Percentiles rank a stretch among this genome's conserved stretches.
These are phyloP conservation scores for Heliconius sara DNA, from an alignment of 2,888 invertebrate species.

Conservation along the genomic window DNA sequence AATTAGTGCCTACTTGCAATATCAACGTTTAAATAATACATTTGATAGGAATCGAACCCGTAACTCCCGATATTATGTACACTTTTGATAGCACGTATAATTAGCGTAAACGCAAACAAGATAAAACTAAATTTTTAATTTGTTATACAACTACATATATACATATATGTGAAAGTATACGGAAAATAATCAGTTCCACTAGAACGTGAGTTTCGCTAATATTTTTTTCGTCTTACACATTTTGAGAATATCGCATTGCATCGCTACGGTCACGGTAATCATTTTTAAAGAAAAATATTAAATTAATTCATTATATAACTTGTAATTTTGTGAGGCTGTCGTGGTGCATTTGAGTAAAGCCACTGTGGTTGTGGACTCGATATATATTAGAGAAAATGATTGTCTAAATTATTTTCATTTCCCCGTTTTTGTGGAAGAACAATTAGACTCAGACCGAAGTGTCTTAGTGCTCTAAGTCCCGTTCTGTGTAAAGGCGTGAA, in stretches of 20 bases:
- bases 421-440: too few relatives aligned
- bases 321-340: too few relatives aligned
- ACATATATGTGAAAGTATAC: conserved; percentile 16
- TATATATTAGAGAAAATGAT: too few relatives aligned
- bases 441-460: too few relatives aligned
- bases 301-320: neutral
- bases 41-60: neutral
- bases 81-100: neutral
- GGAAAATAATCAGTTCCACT: conserved; percentile 30
- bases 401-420: too few relatives aligned
- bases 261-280: neutral
- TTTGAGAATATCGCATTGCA: conserved; percentile 4
- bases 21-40: neutral
- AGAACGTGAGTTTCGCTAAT: neutral
- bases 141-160: conserved; percentile 6
- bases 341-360: too few relatives aligned
- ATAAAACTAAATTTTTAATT: neutral
- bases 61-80: neutral
- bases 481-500: too few relatives aligned
- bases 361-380: too few relatives aligned
- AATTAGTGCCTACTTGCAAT: too few relatives aligned
- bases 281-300: neutral
- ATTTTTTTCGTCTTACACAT: neutral
- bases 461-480: too few relatives aligned
- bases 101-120: neutral